Percentiles rank a stretch among this genome's conserved stretches.
phyloP scores from a whole-genome alignment of 92 coral and sea anemone species.

The Heteractis magnifica region DNA sequence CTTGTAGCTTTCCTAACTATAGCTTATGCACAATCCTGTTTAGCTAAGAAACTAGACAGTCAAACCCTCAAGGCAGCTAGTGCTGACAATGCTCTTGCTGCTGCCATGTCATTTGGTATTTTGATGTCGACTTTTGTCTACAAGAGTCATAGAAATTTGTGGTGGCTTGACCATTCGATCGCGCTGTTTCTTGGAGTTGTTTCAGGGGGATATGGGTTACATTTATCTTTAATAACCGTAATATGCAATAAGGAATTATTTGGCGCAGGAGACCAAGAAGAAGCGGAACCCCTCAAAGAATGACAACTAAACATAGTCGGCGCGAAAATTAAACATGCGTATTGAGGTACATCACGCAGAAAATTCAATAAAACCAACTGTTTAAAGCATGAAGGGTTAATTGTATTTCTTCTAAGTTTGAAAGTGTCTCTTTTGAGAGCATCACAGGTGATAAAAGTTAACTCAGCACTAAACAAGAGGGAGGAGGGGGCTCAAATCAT shows the following conservation, averaged over 20 bases:
- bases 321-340: no score
- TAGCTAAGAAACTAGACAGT: conserved; percentile 56
- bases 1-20: conserved; percentile 43
- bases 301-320: neutral
- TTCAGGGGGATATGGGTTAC: conserved; percentile 55
- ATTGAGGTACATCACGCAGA: no score
- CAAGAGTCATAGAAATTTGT: conserved; percentile 32
- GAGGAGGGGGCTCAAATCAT: no score
- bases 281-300: neutral
- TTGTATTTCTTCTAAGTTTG: no score
- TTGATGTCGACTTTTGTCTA: conserved; percentile 53
- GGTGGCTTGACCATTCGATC: conserved; percentile 76
- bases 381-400: no score
- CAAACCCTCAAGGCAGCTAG: conserved; percentile 66
- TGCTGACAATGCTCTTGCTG: conserved; percentile 62
- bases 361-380: no score
- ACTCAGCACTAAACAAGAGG: no score
- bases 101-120: conserved; percentile 65
- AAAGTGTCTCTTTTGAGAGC: no score
- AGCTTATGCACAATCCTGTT: conserved; percentile 40
- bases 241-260: conserved; percentile 16
- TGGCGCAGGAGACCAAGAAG: neutral
- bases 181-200: conserved; percentile 54
- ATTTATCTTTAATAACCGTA: conserved; percentile 10
- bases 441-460: no score